Conservation (phyloP, 2,797 vertebrate species). For the Oryzias sinensis region DNA sequence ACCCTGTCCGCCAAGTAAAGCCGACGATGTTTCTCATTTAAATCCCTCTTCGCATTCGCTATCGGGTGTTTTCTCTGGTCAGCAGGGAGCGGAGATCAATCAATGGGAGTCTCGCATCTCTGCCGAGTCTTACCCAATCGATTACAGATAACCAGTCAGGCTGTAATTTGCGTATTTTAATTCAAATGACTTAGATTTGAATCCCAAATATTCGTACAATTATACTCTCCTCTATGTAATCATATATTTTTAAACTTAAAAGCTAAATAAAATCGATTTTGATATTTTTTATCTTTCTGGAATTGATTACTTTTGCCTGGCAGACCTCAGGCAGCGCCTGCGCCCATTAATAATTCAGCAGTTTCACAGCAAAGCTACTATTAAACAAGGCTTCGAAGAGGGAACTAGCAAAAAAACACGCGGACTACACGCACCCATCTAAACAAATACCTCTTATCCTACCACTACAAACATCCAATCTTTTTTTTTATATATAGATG, state of each 20-base stretch:
- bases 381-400: conserved; percentile 44
- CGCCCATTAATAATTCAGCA: conserved; percentile 77
- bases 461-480: too few species aligned
- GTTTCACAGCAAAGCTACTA: conserved; percentile 64
- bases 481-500: too few species aligned
- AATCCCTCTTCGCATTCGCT: conserved; percentile 66
- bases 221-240: accelerated
- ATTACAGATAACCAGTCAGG: conserved; percentile 34
- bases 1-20: conserved; percentile 33
- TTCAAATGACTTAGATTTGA: not conserved
- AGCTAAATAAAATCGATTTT: accelerated
- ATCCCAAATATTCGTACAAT: accelerated
- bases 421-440: not conserved
- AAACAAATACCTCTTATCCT: not conserved
- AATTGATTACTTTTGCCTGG: conserved; percentile 61
- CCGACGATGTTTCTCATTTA: conserved; percentile 55
- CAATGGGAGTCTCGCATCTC: conserved; percentile 73
- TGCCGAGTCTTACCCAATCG: conserved; percentile 50
- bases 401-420: conserved; percentile 10
- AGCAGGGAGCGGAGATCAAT: conserved; percentile 77
- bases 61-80: conserved; percentile 72
- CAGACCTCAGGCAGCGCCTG: conserved; percentile 49
- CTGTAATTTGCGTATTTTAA: accelerated
- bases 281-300: not conserved
- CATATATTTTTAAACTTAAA: accelerated